Conservation (phyloP, 2,888 invertebrate species). For the Athalia cordata region DNA sequence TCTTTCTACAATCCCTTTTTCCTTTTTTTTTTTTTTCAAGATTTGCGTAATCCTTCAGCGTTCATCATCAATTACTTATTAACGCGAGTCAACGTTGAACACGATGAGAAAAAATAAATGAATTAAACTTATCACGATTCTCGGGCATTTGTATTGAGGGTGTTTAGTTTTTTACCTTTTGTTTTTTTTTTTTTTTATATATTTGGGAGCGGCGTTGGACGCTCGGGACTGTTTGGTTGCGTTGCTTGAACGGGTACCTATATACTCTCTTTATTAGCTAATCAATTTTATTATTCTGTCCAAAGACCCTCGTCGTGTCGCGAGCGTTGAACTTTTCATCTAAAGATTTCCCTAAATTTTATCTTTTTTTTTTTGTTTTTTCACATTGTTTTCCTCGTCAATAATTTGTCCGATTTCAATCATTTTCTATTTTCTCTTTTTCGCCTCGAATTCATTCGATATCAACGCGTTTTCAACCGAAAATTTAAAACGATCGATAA, state of each 20-base stretch:
- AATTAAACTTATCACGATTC: background rate
- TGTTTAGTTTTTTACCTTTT: background rate
- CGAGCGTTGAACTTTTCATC: slow-evolving; percentile 15
- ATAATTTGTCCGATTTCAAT: background rate
- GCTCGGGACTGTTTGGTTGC: slow-evolving; percentile 37
- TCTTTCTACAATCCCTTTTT: background rate
- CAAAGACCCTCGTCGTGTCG: slow-evolving; percentile 34
- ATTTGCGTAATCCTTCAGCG: no score
- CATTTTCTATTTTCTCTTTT: no score
- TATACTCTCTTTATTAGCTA: background rate
- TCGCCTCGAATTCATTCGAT: no score
- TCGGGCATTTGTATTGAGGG: slow-evolving; percentile 30
- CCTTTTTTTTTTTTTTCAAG: no score
- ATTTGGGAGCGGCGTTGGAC: slow-evolving; percentile 1
- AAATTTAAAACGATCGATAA: no score
- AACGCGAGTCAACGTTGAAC: no score
- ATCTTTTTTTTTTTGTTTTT: background rate
- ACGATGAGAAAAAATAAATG: no score
- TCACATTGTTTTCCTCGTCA: background rate
- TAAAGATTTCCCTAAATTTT: background rate
- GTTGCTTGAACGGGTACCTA: slow-evolving; percentile 42
- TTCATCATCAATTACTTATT: no score
- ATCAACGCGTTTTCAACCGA: no score
- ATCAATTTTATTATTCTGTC: slow-evolving; percentile 27
- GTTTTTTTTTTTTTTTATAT: background rate